These are phyloP conservation scores for Teleogryllus oceanicus DNA, from an alignment of 2,888 invertebrate species.

Conservation along the genomic window DNA sequence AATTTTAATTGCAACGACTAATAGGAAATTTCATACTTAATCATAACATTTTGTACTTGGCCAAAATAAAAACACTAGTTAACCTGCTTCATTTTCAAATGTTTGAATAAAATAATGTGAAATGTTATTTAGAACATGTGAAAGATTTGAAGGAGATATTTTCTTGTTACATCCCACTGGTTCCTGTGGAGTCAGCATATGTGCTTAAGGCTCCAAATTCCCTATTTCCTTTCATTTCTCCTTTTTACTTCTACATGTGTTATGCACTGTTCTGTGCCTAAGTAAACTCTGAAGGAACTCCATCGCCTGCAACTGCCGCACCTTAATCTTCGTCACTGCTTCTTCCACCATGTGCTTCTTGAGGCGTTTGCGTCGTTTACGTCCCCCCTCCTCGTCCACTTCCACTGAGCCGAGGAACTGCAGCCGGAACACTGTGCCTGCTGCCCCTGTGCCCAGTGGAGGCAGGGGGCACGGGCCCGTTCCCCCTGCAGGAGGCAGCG, in stretches of 20 bases:
- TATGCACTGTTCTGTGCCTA: neutral
- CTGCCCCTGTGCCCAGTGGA: conserved; percentile 45
- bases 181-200: neutral
- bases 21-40: no score
- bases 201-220: neutral
- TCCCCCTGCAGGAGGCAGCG: conserved; percentile 43
- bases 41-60: no score
- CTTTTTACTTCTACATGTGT: neutral
- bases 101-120: neutral
- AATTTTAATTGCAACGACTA: no score
- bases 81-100: neutral
- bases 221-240: neutral
- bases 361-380: conserved; percentile 68
- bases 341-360: conserved; percentile 88
- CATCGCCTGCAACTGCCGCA: conserved; percentile 48
- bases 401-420: conserved; percentile 81
- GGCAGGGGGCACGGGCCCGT: conserved; percentile 35
- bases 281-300: neutral
- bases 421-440: conserved; percentile 75
- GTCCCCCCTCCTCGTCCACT: conserved; percentile 73
- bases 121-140: neutral
- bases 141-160: no score
- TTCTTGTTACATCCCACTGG: no score
- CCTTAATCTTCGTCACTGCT: conserved; percentile 83
- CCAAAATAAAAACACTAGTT: no score